Percentiles rank a stretch among this genome's conserved stretches.
Conservation (phyloP, 2,888 invertebrate genomes). For the Cotesia congregata region DNA sequence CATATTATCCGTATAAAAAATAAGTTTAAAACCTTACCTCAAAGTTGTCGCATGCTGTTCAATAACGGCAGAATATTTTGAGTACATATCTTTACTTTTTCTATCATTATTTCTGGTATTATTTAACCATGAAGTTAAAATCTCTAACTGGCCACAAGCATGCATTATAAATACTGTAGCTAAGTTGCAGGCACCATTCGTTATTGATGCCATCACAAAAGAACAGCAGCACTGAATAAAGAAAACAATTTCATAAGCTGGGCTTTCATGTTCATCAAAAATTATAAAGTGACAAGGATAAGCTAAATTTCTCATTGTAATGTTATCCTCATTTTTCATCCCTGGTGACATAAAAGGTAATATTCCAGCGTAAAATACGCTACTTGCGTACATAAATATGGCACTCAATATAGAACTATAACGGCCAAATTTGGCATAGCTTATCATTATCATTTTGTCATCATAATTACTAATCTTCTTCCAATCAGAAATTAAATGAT, state of each 20-base stretch:
- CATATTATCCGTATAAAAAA: no score
- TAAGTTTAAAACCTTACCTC: slow-evolving; percentile 6
- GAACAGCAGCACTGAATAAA: slow-evolving; percentile 45
- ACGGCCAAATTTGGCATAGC: slow-evolving; percentile 39
- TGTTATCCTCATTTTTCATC: slow-evolving; percentile 42
- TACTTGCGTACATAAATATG: slow-evolving; percentile 51
- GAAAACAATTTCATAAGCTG: slow-evolving; percentile 51
- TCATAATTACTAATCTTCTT: background rate
- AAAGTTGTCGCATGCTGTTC: slow-evolving; percentile 24
- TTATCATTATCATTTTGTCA: slow-evolving; percentile 12
- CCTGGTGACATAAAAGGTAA: slow-evolving; percentile 44
- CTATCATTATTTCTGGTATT: slow-evolving; percentile 43
- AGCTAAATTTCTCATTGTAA: slow-evolving; percentile 39
- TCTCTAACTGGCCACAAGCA: slow-evolving; percentile 54
- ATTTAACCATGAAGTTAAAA: slow-evolving; percentile 48
- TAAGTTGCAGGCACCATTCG: slow-evolving; percentile 48
- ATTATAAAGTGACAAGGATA: slow-evolving; percentile 30
- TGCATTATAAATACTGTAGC: slow-evolving; percentile 52
- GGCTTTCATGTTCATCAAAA: slow-evolving; percentile 39
- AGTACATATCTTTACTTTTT: background rate
- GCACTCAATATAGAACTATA: slow-evolving; percentile 45
- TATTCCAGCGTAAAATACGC: slow-evolving; percentile 48
- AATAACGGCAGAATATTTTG: slow-evolving; percentile 24
- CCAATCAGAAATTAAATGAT: slow-evolving; percentile 54
- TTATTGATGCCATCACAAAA: slow-evolving; percentile 46